Conservation (phyloP, 1,140 invertebrate genomes). For the Polyergus mexicanus region DNA sequence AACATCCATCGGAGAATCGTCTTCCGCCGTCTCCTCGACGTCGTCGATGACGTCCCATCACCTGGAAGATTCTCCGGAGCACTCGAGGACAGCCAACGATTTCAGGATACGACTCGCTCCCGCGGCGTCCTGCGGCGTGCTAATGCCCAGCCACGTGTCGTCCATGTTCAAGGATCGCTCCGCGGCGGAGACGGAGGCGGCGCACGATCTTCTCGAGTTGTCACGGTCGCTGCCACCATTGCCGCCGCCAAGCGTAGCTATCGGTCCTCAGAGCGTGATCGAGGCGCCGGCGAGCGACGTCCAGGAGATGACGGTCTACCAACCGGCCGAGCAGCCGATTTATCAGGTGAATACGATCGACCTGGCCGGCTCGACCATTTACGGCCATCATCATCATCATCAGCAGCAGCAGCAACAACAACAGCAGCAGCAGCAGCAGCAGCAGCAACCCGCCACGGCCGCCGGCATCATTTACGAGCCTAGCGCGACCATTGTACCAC, state of each 20-base stretch:
- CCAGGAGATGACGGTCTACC: conserved; percentile 85
- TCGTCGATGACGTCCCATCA: conserved; percentile 45
- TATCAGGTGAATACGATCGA: conserved; percentile 83
- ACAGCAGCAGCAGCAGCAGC: conserved; percentile 60
- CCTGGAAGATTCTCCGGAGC: conserved; percentile 26
- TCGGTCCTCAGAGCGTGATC: conserved; percentile 85
- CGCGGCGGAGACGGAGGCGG: conserved; percentile 93
- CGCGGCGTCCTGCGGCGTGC: conserved; percentile 6
- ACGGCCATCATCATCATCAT: conserved; percentile 70
- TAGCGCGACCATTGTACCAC: conserved; percentile 78
- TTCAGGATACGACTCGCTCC: conserved; percentile 40
- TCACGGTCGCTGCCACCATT: conserved; percentile 92
- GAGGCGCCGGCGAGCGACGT: conserved; percentile 84
- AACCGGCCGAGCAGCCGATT: conserved; percentile 81
- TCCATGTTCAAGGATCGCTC: conserved; percentile 89
- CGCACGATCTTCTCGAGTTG: conserved; percentile 94
- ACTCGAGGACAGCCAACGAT: neutral
- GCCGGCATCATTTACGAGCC: conserved; percentile 83
- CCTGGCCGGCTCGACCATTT: conserved; percentile 43
- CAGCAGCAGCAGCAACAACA: conserved; percentile 74
- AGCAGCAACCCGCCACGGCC: conserved; percentile 71
- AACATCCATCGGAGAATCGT: conserved; percentile 14
- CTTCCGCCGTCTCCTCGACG: conserved; percentile 24
- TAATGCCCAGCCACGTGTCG: conserved; percentile 44
- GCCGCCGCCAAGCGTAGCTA: conserved; percentile 88